phyloP scores from a whole-genome alignment of 2,797 vertebrate species.

The Rhinogobio ventralis region DNA sequence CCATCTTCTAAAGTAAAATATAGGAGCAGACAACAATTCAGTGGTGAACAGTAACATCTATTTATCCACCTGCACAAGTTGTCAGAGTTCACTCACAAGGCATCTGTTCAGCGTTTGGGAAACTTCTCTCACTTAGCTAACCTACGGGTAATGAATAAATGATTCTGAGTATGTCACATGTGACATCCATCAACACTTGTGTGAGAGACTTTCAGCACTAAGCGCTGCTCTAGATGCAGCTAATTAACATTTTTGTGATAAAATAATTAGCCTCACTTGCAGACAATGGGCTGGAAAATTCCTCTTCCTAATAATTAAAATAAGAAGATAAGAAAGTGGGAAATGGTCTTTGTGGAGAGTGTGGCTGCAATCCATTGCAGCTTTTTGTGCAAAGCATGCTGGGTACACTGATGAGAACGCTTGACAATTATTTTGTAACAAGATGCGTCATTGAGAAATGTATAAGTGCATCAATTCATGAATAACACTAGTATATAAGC shows the following conservation, averaged over 20 bases:
- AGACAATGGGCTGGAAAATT: constrained; percentile 75
- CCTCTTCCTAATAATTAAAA: constrained; percentile 72
- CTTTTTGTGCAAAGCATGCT: constrained; percentile 49
- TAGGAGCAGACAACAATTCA: constrained; percentile 11
- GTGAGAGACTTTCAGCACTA: constrained; percentile 65
- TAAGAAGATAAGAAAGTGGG: constrained; percentile 76
- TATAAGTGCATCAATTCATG: constrained; percentile 8
- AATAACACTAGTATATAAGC: not conserved
- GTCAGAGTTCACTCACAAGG: constrained; percentile 40
- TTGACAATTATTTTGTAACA: constrained; percentile 26
- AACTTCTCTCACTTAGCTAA: constrained; percentile 52
- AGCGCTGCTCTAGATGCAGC: constrained; percentile 71
- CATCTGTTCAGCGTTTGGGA: constrained; percentile 50
- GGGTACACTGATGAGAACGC: constrained; percentile 47
- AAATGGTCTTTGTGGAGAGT: constrained; percentile 63
- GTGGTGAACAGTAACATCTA: constrained; percentile 41
- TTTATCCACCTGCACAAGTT: constrained; percentile 56
- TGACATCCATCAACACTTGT: constrained; percentile 70
- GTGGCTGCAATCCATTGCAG: constrained; percentile 57
- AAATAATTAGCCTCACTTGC: constrained; percentile 80
- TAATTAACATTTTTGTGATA: constrained; percentile 82
- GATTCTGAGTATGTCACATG: constrained; percentile 58
- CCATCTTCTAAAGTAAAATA: constrained; percentile 12
- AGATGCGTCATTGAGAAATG: constrained; percentile 24
- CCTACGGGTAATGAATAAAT: constrained; percentile 65